Percentiles rank a stretch among this genome's conserved stretches.
These are phyloP conservation scores for Matsumyia berberina DNA, from an alignment of 2,888 invertebrate genomes.

Conservation along the genomic window DNA sequence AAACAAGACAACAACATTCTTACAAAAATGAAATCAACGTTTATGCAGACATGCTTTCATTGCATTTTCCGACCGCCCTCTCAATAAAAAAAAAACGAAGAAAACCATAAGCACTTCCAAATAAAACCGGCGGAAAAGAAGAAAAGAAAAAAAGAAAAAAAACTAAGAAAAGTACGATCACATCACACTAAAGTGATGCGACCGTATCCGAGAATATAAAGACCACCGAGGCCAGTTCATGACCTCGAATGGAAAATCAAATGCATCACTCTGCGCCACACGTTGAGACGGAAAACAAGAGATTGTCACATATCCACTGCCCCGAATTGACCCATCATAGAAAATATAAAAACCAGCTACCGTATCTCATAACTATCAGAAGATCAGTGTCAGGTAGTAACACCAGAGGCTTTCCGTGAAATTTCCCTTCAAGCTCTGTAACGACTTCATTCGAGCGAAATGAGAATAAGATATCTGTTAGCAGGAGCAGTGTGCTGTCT, in stretches of 20 bases:
- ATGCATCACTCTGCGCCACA: slow-evolving; percentile 32
- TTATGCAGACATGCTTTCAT: slow-evolving; percentile 29
- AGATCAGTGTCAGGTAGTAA: slow-evolving; percentile 43
- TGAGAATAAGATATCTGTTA: slow-evolving; percentile 46
- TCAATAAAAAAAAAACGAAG: slow-evolving; percentile 4
- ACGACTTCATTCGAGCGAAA: slow-evolving; percentile 9
- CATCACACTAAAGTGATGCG: slow-evolving; percentile 21
- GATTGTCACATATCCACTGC: slow-evolving; percentile 63
- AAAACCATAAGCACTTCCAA: slow-evolving; percentile 14
- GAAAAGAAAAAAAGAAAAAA: neutral
- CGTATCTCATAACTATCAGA: slow-evolving; percentile 42
- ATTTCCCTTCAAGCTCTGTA: slow-evolving; percentile 13
- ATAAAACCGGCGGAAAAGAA: slow-evolving; percentile 18
- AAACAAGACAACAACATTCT: neutral
- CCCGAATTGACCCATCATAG: slow-evolving; percentile 54
- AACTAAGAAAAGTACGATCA: slow-evolving; percentile 3
- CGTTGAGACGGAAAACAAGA: slow-evolving; percentile 45
- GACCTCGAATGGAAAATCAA: slow-evolving; percentile 59
- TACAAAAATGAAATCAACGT: neutral
- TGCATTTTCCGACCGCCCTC: slow-evolving; percentile 44
- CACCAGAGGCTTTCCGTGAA: slow-evolving; percentile 27
- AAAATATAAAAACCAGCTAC: slow-evolving; percentile 64
- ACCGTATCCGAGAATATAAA: slow-evolving; percentile 31
- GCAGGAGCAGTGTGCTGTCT: slow-evolving; percentile 56
- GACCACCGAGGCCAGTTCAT: slow-evolving; percentile 45